A percentile compares a stretch with the other conserved stretches of the same genome.
Evolutionary conservation across 2,113 vertebrate species (phyloP).

Genomic region (Morone chrysops): DNA sequence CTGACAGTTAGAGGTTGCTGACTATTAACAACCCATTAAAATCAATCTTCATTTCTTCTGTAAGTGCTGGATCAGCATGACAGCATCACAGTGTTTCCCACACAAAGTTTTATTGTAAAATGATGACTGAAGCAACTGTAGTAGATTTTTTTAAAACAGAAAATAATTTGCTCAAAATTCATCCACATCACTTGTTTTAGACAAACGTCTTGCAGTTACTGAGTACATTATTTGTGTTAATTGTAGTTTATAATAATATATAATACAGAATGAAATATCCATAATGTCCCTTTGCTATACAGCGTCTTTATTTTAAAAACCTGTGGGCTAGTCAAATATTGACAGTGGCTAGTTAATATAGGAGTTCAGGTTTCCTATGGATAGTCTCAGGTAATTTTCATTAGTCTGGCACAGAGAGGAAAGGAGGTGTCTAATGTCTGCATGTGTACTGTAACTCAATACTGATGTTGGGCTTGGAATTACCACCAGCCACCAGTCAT

Average conservation of each 20-base stretch:
- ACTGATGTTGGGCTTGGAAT: conserved; percentile 45
- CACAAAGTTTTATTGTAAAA: neutral
- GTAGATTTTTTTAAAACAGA: neutral
- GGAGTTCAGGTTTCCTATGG: conserved; percentile 4
- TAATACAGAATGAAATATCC: no score
- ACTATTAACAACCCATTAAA: conserved; percentile 18
- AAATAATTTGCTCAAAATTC: no score
- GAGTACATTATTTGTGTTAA: no score
- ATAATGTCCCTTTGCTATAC: neutral
- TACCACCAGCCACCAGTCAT: conserved; percentile 5
- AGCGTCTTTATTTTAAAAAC: neutral
- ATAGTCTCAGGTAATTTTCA: neutral
- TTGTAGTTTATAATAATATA: no score
- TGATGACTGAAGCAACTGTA: neutral
- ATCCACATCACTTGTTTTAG: no score
- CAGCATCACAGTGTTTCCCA: conserved; percentile 12
- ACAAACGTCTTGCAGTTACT: no score
- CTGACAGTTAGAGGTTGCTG: conserved; percentile 13
- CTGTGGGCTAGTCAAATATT: neutral
- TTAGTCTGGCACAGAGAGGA: conserved; percentile 6
- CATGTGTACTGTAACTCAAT: conserved; percentile 49
- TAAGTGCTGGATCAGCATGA: conserved; percentile 28
- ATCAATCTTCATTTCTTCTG: conserved; percentile 24
- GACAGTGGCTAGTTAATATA: neutral
- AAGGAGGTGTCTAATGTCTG: conserved; percentile 55